Conservation (phyloP, 2,888 invertebrate species). For the Ametastegia equiseti region DNA sequence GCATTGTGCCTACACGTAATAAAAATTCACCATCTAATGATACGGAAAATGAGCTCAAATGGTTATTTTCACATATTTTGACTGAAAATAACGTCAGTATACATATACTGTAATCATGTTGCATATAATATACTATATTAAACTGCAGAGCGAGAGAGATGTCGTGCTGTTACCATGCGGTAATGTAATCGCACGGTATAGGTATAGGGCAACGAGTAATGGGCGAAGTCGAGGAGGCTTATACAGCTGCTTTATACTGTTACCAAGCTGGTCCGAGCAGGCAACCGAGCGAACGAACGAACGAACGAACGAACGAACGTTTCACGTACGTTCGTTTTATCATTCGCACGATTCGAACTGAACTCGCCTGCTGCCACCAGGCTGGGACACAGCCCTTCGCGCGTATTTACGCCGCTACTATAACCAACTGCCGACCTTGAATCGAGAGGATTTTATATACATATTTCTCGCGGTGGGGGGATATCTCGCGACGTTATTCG, state of each 20-base stretch:
- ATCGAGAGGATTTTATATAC: not conserved
- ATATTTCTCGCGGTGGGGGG: too few relatives aligned
- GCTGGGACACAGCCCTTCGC: not conserved
- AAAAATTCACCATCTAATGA: too few relatives aligned
- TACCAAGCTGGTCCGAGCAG: constrained; percentile 19
- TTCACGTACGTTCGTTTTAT: constrained; percentile 13
- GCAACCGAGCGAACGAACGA: too few relatives aligned
- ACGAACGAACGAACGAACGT: not conserved
- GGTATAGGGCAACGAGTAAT: constrained; percentile 3
- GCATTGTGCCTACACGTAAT: not conserved
- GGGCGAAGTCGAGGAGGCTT: constrained; percentile 17
- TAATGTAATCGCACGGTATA: constrained; percentile 16
- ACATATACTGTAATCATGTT: too few relatives aligned
- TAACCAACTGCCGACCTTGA: constrained; percentile 13
- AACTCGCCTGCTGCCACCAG: too few relatives aligned
- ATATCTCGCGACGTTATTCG: not conserved
- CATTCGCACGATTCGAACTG: constrained; percentile 4
- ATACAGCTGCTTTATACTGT: constrained; percentile 32
- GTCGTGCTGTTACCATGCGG: constrained; percentile 39
- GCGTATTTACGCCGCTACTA: constrained; percentile 26
- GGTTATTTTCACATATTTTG: too few relatives aligned
- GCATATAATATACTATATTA: not conserved
- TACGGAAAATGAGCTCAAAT: too few relatives aligned
- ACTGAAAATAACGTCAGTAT: too few relatives aligned
- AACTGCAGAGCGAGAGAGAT: not conserved